A percentile compares a stretch with the other conserved stretches of the same genome.
Conservation (phyloP, 2,797 vertebrate species). For the Melanotaenia boesemani region DNA sequence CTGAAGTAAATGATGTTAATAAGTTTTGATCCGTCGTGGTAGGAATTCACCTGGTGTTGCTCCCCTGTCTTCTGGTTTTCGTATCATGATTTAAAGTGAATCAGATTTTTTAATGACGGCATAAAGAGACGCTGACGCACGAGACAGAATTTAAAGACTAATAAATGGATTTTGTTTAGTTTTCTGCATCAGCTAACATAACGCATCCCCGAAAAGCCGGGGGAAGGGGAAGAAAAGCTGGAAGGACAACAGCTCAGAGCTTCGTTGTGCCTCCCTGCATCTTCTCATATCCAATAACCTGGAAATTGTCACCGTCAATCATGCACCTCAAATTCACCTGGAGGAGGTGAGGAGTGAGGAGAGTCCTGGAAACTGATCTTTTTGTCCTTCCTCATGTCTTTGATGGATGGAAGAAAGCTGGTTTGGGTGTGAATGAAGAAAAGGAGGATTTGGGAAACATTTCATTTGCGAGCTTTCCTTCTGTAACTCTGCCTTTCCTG, state of each 20-base stretch:
- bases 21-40: no score
- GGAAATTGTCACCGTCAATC: background rate
- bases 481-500: constrained; percentile 31
- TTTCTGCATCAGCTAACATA: no score
- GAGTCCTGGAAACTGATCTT: no score
- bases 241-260: no score
- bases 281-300: background rate
- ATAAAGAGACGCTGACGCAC: background rate
- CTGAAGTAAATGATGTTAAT: no score
- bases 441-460: background rate
- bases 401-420: background rate
- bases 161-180: background rate
- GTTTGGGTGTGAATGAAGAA: background rate
- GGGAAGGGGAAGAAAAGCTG: no score
- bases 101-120: background rate
- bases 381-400: background rate
- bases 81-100: no score
- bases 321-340: background rate
- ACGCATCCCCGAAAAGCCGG: no score
- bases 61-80: no score
- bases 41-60: no score
- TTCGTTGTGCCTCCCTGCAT: background rate
- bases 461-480: constrained; percentile 44
- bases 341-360: background rate
- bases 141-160: background rate